These are phyloP conservation scores for Gouania willdenowi DNA, from an alignment of 2,797 vertebrate genomes.

Conservation along the genomic window DNA sequence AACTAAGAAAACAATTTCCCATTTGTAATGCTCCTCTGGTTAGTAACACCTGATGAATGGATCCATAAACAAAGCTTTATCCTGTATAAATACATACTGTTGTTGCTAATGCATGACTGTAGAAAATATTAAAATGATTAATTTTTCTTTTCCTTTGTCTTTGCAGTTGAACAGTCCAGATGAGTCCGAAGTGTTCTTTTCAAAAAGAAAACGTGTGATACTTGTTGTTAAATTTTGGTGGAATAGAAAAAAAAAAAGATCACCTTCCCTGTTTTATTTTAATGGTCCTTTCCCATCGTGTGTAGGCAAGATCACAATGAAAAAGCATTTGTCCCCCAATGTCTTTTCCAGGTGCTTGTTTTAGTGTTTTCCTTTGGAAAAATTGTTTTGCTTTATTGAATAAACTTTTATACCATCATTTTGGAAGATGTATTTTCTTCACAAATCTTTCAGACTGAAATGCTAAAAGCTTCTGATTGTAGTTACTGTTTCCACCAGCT, in stretches of 20 bases:
- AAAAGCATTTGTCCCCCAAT: slow-evolving; percentile 43
- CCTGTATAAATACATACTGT: too few species aligned
- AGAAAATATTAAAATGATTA: too few species aligned
- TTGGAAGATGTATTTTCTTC: too few species aligned
- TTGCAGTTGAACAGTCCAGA: slow-evolving; percentile 86
- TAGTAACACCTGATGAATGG: too few species aligned
- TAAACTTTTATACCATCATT: not conserved
- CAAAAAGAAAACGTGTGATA: slow-evolving; percentile 24
- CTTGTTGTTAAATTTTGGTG: slow-evolving; percentile 31
- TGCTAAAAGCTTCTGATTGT: too few species aligned
- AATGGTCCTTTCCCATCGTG: slow-evolving; percentile 16
- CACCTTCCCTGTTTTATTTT: too few species aligned
- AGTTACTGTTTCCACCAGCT: slow-evolving; percentile 10
- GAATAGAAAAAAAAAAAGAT: slow-evolving; percentile 6
- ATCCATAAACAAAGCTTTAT: too few species aligned
- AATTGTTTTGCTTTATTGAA: slow-evolving; percentile 74
- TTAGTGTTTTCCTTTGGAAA: slow-evolving; percentile 72
- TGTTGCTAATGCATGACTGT: too few species aligned
- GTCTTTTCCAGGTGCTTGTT: slow-evolving; percentile 41
- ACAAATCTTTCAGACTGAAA: too few species aligned
- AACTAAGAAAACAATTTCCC: too few species aligned
- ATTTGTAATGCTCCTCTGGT: too few species aligned
- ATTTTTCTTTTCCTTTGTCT: too few species aligned
- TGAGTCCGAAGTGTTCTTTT: slow-evolving; percentile 56
- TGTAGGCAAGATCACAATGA: slow-evolving; percentile 27